Base-by-base conservation (phyloP, 2,888 invertebrate species). In the Tupiocoris notatus region DNA sequence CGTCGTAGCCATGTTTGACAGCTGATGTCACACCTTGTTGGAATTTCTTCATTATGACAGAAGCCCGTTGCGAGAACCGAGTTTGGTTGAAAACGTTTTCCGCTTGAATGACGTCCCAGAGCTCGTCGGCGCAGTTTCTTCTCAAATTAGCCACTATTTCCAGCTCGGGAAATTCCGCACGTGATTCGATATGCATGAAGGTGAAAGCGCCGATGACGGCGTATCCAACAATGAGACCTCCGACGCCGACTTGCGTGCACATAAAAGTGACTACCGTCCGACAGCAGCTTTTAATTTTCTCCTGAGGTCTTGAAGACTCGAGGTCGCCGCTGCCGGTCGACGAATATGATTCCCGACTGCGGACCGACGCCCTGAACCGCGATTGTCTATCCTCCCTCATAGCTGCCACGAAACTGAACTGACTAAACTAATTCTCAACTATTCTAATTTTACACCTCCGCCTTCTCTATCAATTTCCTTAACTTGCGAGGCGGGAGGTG, bases 181-280 rank as follows among this genome's bases (percentile, higher is more conserved):
- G 80, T 63, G 84, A 83, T 83, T 95, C 95, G 62, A 95, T 90
- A 80, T 89, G 88, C 85, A 89, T 91, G 83, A 95, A 95, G 64
- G 91, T 89, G 18, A 92, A 88, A 0, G 95, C 94, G 0, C 95
- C 95, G 25, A 94, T 89, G 75, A 95, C 90, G 24, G 95, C 92
- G 83, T 95, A 95, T 79, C 93, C 90, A 1, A 95, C 93, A 63
- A 95, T 92, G 18, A 95, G 86, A 7, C 92, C 94, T 75, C 94
- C 95, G 54, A 95, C 94, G 80, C 95, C 95, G 82, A 92, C 91
- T 87, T 94, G 94, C 6, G 95, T 95, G 85, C 93, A 95, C 94
- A 95, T 95, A 82, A 95, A 95, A 6, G 94, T 93, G 76, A 93
- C 89, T 81, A 94, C 88, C 84, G 94, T 94, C 61, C 95, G 88